Percentiles rank a stretch among this genome's conserved stretches.
phyloP scores from a whole-genome alignment of 2,888 invertebrate species.

The Temnothorax ravouxi region DNA sequence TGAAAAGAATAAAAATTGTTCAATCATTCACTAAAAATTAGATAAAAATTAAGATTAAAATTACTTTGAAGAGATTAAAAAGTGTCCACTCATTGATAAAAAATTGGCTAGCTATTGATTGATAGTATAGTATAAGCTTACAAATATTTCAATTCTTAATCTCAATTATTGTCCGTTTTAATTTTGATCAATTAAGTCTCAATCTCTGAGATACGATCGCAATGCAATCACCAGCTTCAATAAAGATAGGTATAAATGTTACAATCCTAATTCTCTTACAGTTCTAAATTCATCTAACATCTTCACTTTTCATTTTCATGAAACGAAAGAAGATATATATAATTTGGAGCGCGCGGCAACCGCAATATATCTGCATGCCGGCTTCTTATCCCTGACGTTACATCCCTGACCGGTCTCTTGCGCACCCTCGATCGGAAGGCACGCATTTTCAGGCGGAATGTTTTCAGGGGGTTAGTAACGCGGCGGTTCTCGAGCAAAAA shows the following conservation, averaged over 20 bases:
- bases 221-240: neutral
- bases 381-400: slow-evolving; percentile 1
- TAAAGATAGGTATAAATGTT: neutral
- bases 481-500: slow-evolving; percentile 72
- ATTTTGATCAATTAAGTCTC: neutral
- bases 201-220: neutral
- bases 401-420: slow-evolving; percentile 31
- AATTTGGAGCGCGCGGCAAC: neutral
- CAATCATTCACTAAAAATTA: neutral
- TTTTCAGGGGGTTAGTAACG: slow-evolving; percentile 78
- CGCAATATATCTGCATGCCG: neutral
- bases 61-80: neutral
- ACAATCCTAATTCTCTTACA: neutral
- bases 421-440: slow-evolving; percentile 66
- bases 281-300: neutral
- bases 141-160: neutral
- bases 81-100: neutral
- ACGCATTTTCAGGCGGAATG: slow-evolving; percentile 69
- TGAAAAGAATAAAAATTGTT: neutral
- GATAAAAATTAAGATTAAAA: neutral
- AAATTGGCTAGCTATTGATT: neutral
- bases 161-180: neutral
- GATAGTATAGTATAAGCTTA: neutral
- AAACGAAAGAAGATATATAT: neutral
- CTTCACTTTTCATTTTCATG: too few species aligned